Conservation (phyloP, 2,888 invertebrate species). For the Ophioninae sp. region DNA sequence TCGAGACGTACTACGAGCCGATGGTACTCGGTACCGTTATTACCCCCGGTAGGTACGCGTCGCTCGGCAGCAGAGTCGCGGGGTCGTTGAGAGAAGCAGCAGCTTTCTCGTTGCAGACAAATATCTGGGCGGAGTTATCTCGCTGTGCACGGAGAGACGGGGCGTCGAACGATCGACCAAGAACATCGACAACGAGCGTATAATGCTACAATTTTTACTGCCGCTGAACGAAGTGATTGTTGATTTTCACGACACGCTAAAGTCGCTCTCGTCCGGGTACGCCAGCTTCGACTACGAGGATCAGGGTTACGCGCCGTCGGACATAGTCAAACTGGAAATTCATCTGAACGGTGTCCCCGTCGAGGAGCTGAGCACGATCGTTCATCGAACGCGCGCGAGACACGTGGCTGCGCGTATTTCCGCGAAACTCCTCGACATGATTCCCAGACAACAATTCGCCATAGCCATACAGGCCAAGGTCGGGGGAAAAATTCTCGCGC, state of each 20-base stretch:
- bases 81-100: too few species aligned
- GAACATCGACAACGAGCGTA: conserved; percentile 91
- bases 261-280: conserved; percentile 95
- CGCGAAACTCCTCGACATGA: conserved; percentile 89
- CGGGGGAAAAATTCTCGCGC: conserved; percentile 89
- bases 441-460: conserved; percentile 90
- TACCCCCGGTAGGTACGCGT: conserved; percentile 84
- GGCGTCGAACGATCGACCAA: conserved; percentile 87
- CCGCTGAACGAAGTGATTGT: conserved; percentile 96
- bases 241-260: conserved; percentile 96
- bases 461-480: conserved; percentile 94
- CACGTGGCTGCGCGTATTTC: conserved; percentile 87
- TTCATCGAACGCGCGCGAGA: conserved; percentile 87
- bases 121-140: conserved; percentile 87
- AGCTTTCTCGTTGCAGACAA: conserved; percentile 80
- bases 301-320: conserved; percentile 89
- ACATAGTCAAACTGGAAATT: conserved; percentile 88
- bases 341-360: conserved; percentile 89
- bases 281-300: conserved; percentile 98
- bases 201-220: conserved; percentile 91
- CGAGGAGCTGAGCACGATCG: conserved; percentile 92
- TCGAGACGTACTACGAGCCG: conserved; percentile 92
- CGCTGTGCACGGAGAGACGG: conserved; percentile 89
- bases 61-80: not conserved
- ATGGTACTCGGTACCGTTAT: conserved; percentile 94